Percentiles rank a stretch among this genome's conserved stretches.
Conservation (phyloP, 2,797 vertebrate species). For the Melanotaenia parkinsoni region DNA sequence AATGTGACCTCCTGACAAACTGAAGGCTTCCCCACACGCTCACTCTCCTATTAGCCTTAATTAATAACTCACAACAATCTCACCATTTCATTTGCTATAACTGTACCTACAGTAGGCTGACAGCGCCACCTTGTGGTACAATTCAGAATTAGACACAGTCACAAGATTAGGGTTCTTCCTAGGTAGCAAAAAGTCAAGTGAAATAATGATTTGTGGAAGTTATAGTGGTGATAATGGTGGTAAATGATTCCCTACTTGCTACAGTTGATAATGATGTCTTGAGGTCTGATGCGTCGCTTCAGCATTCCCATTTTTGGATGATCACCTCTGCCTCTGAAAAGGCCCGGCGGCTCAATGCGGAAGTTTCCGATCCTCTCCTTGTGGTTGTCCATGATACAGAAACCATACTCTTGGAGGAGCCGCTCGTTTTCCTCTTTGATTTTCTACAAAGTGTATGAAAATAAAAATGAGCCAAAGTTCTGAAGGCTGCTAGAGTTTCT, state of each 20-base stretch:
- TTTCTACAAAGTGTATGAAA: conserved; percentile 81
- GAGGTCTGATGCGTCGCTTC: conserved; percentile 91
- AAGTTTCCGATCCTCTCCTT: conserved; percentile 96
- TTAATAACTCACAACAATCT: background rate
- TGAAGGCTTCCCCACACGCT: background rate
- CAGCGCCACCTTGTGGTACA: conserved; percentile 58
- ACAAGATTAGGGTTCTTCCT: background rate
- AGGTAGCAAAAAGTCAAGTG: background rate
- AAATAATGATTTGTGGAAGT: background rate
- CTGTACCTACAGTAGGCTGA: conserved; percentile 10
- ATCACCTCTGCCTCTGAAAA: conserved; percentile 93
- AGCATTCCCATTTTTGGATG: conserved; percentile 98
- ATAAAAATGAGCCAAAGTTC: background rate
- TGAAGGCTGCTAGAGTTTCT: background rate
- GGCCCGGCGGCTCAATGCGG: conserved; percentile 93
- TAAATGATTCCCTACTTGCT: conserved; percentile 88
- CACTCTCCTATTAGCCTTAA: background rate
- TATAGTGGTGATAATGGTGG: background rate
- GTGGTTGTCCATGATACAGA: conserved; percentile 96
- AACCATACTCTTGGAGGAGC: conserved; percentile 92
- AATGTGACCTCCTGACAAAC: conserved; percentile 1
- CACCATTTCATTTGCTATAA: conserved; percentile 6
- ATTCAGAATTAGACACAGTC: conserved; percentile 9
- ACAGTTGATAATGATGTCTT: conserved; percentile 96
- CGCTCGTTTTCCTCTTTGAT: conserved; percentile 94